Percentiles rank a stretch among this genome's conserved stretches.
These are phyloP conservation scores for Drosophila mercatorum DNA, from an alignment of 2,888 invertebrate species.

Conservation along the genomic window DNA sequence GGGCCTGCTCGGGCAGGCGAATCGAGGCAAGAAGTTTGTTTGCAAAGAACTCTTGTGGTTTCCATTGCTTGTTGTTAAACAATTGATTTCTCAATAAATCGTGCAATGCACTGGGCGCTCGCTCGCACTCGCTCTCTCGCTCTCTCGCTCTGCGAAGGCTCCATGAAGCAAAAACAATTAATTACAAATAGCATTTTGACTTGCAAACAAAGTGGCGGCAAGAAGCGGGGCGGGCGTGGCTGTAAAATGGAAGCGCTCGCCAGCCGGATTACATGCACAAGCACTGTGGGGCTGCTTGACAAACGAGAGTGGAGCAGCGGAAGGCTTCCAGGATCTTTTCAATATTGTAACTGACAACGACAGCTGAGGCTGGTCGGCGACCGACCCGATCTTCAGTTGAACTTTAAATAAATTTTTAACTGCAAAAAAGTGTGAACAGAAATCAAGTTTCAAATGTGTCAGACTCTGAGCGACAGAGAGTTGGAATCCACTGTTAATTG, in stretches of 20 bases:
- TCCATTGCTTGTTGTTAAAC: conserved; percentile 80
- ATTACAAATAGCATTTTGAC: conserved; percentile 80
- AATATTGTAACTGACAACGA: conserved; percentile 12
- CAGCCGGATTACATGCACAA: conserved; percentile 48
- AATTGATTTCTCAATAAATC: conserved; percentile 80
- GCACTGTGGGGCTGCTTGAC: conserved; percentile 35
- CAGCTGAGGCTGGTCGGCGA: neutral
- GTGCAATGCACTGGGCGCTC: conserved; percentile 72
- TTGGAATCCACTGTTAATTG: conserved; percentile 60
- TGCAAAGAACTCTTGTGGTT: conserved; percentile 80
- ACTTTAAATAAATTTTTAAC: neutral
- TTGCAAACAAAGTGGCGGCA: conserved; percentile 70
- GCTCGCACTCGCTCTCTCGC: neutral
- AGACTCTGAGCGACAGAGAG: conserved; percentile 1
- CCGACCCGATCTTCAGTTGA: neutral
- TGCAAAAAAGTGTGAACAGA: neutral
- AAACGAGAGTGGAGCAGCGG: conserved; percentile 5
- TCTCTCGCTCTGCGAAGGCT: conserved; percentile 35
- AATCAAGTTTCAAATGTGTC: neutral
- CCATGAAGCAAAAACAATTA: conserved; percentile 76
- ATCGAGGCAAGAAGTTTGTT: conserved; percentile 80
- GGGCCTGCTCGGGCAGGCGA: conserved; percentile 38
- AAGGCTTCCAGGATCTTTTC: conserved; percentile 28
- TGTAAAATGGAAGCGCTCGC: conserved; percentile 20
- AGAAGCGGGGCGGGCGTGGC: conserved; percentile 18